These are phyloP conservation scores for Patella depressa DNA, from an alignment of 2,888 invertebrate genomes.

Conservation along the genomic window DNA sequence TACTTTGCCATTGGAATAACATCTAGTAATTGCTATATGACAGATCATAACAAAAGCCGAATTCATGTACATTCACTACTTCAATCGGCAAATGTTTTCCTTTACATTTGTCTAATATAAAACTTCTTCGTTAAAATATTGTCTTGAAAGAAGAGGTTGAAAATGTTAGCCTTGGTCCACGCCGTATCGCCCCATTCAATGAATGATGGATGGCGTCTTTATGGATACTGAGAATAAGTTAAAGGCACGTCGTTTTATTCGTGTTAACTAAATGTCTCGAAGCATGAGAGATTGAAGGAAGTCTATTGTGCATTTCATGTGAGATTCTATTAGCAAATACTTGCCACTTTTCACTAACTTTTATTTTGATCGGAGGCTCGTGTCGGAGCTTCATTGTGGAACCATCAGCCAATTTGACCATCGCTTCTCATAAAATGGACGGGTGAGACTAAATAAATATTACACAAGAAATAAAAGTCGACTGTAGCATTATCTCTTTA, in stretches of 20 bases:
- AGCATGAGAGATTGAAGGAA: conserved; percentile 9
- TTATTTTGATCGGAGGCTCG: conserved; percentile 10
- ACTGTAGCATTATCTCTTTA: conserved; percentile 9
- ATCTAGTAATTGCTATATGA: too few relatives aligned
- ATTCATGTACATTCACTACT: too few relatives aligned
- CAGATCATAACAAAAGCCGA: too few relatives aligned
- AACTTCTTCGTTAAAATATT: too few relatives aligned
- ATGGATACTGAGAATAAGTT: conserved; percentile 1
- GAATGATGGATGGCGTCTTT: background rate
- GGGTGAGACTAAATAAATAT: conserved; percentile 7
- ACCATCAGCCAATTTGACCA: conserved; percentile 9
- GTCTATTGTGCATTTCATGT: conserved; percentile 4
- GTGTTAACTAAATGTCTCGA: conserved; percentile 4
- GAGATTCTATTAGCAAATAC: conserved; percentile 5
- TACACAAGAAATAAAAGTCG: conserved; percentile 10
- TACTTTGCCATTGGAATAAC: too few relatives aligned
- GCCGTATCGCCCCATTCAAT: background rate
- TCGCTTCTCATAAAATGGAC: conserved; percentile 5
- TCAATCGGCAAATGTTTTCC: too few relatives aligned
- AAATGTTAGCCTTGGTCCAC: background rate
- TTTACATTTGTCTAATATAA: too few relatives aligned
- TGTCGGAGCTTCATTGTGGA: conserved; percentile 6
- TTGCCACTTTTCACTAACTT: conserved; percentile 7
- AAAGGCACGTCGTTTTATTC: background rate
- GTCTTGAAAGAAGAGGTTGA: background rate